Evolutionary conservation across 1,140 invertebrate species (phyloP), one percentile per base, ranked within the genome.

Genomic region (Chironomus striatipennis): DNA sequence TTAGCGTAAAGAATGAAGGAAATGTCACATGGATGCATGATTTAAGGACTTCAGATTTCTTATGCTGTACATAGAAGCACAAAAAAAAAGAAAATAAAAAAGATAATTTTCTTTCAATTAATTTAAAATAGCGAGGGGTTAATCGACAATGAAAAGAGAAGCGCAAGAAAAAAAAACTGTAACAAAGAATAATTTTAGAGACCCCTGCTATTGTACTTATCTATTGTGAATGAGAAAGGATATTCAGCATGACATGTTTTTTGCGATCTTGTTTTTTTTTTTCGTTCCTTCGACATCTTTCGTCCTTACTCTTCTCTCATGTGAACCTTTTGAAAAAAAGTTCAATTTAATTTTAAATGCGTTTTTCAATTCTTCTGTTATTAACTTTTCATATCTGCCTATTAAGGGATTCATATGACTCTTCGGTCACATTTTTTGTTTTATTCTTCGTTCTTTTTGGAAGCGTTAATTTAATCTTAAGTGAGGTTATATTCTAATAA

Each of bases 91-190:
- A 9, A 70, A 8, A n/a, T n/a, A 20, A 65, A 67, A 70, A 70
- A 70, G 65, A 70, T 70, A 70, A 70, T 70, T 70, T 70, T 70
- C 65, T 70, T 70, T 70, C 65, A 70, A 70, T 70, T 70, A 70
- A 70, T 70, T 70, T 70, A 21, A 70, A 70, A 70, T 70, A 57
- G 65, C 65, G 17, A 70, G 65, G 65, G 65, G 65, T 70, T 70
- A 70, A 70, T 70, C 65, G 65, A 70, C 17, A 70, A 70, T 70
- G 65, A 70, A 21, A 57, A n/a, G 47, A 57, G 47, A 57, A 34
- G 5, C 24, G 47, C n/a, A 57, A 15, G 47, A 57, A n/a, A 57
- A 57, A n/a, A 57, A 20, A 70, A 70, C 7, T 70, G 65, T 70
- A 70, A 70, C 65, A 70, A 70, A 70, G 65, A 70, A 70, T 70